Evolutionary conservation across 2,888 invertebrate species (phyloP), one percentile per base, ranked within the genome.

Genomic region (Aphodius granarius): DNA sequence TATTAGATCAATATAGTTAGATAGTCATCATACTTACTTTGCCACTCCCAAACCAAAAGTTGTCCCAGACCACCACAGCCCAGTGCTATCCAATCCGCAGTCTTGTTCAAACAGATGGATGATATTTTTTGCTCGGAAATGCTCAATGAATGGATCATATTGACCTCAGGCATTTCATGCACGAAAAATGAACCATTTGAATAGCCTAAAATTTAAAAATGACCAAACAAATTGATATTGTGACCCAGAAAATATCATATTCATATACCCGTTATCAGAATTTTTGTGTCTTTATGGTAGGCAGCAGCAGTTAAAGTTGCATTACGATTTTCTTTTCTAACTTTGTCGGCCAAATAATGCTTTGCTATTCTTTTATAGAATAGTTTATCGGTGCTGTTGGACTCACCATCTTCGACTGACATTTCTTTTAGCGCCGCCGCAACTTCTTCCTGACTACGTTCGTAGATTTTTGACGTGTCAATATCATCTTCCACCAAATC

Each of bases 41-140:
- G 97, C 99, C 99, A 99, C 88, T 99, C 99, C 98, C 99, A 99
- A 0, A 99, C 99, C 18, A 99, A 87, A 71, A 99, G 88, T 85
- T 99, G 98, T 0, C 98, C 98, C n/a, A 95, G 89, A 73, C 92
- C 91, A 0, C 94, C 91, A 82, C 97, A 97, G 0, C 96, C 99
- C 64, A 99, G 88, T 0, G 97, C 98, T 79, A 99, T 93, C 99
- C 99, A 99, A 84, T 99, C 98, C 0, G 98, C 99, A 0, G 93
- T 93, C 4, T 89, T 85, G 83, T 98, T 99, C 80, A 99, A 90
- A 0, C 93, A 89, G 0, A 98, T 91, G 0, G 96, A 91, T 43
- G 94, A 92, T 74, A 99, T 95, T 76, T 90, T 87, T 83, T 96
- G 93, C 73, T 96, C 94, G 0, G 97, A 95, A 82, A 98, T 95